A percentile compares a stretch with the other conserved stretches of the same genome.
Conservation (phyloP, 2,888 invertebrate species). For the Stenodema calcarata region DNA sequence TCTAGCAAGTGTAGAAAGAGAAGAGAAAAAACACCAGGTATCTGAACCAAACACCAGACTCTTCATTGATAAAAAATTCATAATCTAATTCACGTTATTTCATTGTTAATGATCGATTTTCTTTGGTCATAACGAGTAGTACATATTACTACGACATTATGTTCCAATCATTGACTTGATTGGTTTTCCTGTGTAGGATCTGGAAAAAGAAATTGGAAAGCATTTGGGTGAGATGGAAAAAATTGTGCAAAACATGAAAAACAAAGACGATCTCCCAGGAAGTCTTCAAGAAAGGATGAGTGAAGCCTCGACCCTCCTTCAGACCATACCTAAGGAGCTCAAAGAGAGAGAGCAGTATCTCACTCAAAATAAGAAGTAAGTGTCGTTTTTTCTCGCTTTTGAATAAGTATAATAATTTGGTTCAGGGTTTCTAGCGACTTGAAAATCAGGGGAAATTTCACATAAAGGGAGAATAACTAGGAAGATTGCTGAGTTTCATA, state of each 20-base stretch:
- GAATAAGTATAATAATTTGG: too few species aligned
- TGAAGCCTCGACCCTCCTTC: slow-evolving; percentile 79
- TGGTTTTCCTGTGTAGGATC: slow-evolving; percentile 57
- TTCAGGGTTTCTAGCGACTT: too few species aligned
- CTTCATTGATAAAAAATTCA: too few species aligned
- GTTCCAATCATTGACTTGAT: too few species aligned
- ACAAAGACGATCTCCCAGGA: slow-evolving; percentile 81
- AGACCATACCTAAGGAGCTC: slow-evolving; percentile 80
- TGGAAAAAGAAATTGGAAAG: slow-evolving; percentile 73
- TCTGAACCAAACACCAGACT: background rate
- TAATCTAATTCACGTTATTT: too few species aligned
- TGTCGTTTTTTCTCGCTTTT: background rate
- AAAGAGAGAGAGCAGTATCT: slow-evolving; percentile 82
- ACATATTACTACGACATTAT: too few species aligned
- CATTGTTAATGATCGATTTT: too few species aligned
- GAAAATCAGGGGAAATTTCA: too few species aligned
- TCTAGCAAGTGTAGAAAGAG: slow-evolving; percentile 76
- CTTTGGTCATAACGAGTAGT: too few species aligned
- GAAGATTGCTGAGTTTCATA: too few species aligned
- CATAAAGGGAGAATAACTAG: too few species aligned
- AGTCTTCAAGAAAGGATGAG: slow-evolving; percentile 83
- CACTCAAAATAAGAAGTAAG: slow-evolving; percentile 72
- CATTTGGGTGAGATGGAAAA: slow-evolving; percentile 74
- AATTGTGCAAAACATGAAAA: slow-evolving; percentile 74
- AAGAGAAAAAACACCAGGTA: slow-evolving; percentile 53